Evolutionary conservation across 2,888 invertebrate species (phyloP).

Genomic region (Spatulosminthurus flaviceps): DNA sequence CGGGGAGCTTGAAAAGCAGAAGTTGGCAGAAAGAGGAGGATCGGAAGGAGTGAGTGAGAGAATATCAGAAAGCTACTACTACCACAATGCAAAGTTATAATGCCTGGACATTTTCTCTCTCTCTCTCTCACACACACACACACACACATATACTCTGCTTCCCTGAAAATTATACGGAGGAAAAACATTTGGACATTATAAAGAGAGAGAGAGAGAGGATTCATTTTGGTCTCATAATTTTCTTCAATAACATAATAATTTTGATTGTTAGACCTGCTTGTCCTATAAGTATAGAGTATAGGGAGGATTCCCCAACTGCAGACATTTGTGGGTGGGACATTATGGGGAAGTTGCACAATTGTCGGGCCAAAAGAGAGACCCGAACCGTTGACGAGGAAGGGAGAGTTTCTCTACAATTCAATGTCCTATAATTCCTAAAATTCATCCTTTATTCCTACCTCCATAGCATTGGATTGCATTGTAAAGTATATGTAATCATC

Average conservation of each 20-base stretch:
- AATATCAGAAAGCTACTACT: neutral
- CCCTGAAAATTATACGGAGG: constrained; percentile 9
- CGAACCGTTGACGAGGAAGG: too few species aligned
- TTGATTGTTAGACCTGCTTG: neutral
- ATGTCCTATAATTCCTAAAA: too few species aligned
- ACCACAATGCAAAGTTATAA: neutral
- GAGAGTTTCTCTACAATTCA: too few species aligned
- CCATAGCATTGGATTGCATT: too few species aligned
- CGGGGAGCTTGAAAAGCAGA: constrained; percentile 6
- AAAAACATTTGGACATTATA: constrained; percentile 4
- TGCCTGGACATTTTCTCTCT: too few species aligned
- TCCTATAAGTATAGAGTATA: too few species aligned
- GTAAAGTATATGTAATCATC: too few species aligned
- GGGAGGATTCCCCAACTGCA: neutral
- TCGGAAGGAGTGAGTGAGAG: neutral
- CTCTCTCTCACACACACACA: too few species aligned
- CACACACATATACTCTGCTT: too few species aligned
- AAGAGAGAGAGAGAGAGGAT: constrained; percentile 9
- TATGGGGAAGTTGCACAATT: neutral
- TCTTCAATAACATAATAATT: constrained; percentile 9
- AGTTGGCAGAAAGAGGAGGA: constrained; percentile 1
- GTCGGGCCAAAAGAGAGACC: too few species aligned
- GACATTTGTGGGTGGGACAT: neutral
- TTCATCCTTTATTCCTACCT: too few species aligned
- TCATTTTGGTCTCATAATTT: constrained; percentile 39